Conservation (phyloP, 2,113 vertebrate genomes). For the Periophthalmodon schlosseri region DNA sequence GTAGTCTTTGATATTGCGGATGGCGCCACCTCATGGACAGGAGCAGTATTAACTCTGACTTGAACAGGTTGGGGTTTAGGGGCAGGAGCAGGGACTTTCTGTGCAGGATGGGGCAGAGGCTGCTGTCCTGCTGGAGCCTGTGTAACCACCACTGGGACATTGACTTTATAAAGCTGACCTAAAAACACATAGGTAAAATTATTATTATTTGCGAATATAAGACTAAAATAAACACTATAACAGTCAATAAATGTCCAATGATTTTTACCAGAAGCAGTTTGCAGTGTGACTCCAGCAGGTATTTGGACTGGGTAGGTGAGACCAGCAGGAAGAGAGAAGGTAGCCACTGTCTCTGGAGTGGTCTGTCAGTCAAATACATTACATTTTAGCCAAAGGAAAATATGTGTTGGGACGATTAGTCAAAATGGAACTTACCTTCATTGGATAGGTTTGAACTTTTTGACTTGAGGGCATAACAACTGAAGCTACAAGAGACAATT, state of each 20-base stretch:
- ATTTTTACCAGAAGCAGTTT: conserved; percentile 85
- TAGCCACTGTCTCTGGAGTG: conserved; percentile 66
- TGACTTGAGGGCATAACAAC: conserved; percentile 80
- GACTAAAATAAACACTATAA: not conserved
- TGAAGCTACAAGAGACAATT: conserved; percentile 56
- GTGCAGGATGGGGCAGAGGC: conserved; percentile 68
- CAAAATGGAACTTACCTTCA: conserved; percentile 70
- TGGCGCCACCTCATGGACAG: conserved; percentile 42
- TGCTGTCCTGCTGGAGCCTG: conserved; percentile 78
- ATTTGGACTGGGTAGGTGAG: conserved; percentile 88
- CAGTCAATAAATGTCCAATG: not conserved
- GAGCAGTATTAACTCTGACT: conserved; percentile 37
- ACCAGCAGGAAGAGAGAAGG: conserved; percentile 83
- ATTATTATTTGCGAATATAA: not conserved
- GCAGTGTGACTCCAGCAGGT: conserved; percentile 89
- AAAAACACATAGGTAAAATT: not conserved
- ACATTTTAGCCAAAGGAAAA: not conserved
- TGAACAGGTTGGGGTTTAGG: conserved; percentile 61
- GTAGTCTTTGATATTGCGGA: conserved; percentile 36
- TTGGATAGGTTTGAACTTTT: conserved; percentile 75
- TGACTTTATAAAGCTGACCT: conserved; percentile 95
- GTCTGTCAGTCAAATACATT: conserved; percentile 69
- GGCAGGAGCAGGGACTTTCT: conserved; percentile 61
- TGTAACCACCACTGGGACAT: conserved; percentile 90
- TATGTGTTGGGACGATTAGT: not conserved